Evolutionary conservation across 2,113 vertebrate genomes (phyloP).

Genomic region (Corythaeola cristata): DNA sequence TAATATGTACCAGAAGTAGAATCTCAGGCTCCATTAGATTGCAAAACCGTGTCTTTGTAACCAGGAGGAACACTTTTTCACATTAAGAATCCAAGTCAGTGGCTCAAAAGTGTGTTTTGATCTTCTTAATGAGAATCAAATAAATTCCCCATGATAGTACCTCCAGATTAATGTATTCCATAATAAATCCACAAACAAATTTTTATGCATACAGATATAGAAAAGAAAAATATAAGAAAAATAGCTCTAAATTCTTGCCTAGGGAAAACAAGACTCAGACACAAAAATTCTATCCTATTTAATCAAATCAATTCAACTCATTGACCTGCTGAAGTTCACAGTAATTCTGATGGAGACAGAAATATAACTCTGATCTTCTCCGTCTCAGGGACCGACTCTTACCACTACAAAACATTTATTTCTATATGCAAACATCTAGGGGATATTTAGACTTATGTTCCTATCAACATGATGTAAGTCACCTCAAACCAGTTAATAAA

Average conservation of each 20-base stretch:
- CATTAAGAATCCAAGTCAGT: neutral
- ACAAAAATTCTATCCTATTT: neutral
- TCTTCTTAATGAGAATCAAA: slow-evolving; percentile 30
- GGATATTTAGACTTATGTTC: neutral
- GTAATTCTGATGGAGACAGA: neutral
- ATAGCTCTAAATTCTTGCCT: neutral
- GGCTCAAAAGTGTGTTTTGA: slow-evolving; percentile 20
- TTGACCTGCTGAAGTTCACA: neutral
- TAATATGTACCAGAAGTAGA: slow-evolving; percentile 30
- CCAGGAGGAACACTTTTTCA: neutral
- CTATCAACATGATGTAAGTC: neutral
- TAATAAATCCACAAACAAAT: neutral
- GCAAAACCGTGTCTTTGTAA: neutral
- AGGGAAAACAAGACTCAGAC: neutral
- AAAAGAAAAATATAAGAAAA: neutral
- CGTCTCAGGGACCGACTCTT: neutral
- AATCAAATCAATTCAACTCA: neutral
- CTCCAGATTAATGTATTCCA: slow-evolving; percentile 16
- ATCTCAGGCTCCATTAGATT: neutral
- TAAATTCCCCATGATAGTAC: neutral
- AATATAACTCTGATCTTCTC: neutral
- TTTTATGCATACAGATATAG: neutral
- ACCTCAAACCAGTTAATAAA: neutral
- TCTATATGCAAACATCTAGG: neutral
- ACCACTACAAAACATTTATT: neutral